These are phyloP conservation scores for Cephus pygmeus DNA, from an alignment of 2,888 invertebrate species.

Conservation along the genomic window DNA sequence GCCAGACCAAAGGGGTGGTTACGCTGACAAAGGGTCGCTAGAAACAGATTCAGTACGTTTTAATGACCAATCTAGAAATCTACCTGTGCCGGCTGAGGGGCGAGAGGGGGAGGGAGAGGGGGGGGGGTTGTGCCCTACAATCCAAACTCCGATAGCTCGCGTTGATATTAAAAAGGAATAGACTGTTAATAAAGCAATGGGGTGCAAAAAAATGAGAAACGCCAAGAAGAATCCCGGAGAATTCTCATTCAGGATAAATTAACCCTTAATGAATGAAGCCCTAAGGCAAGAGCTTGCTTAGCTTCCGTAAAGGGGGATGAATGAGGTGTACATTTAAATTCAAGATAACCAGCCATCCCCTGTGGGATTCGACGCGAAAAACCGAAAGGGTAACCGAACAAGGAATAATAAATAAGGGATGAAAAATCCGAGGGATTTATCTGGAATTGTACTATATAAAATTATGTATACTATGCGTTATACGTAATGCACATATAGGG, in stretches of 20 bases:
- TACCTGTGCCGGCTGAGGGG: conserved; percentile 15
- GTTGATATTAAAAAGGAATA: conserved; percentile 8
- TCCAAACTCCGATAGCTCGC: conserved; percentile 28
- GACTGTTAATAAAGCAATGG: conserved; percentile 32
- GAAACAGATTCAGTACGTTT: conserved; percentile 45
- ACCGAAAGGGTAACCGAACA: conserved; percentile 8
- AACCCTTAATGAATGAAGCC: too few species aligned
- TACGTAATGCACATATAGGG: too few species aligned
- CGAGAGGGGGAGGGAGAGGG: not conserved
- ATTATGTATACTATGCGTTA: not conserved
- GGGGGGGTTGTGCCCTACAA: conserved; percentile 42
- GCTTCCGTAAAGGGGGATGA: too few species aligned
- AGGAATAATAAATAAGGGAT: not conserved
- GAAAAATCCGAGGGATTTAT: not conserved
- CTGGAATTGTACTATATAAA: conserved; percentile 25
- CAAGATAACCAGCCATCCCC: too few species aligned
- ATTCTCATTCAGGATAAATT: too few species aligned
- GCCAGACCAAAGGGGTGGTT: too few species aligned
- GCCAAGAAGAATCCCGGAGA: too few species aligned
- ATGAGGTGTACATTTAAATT: too few species aligned
- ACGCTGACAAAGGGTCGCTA: too few species aligned
- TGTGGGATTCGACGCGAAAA: too few species aligned
- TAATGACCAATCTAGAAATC: conserved; percentile 45
- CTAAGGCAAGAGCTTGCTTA: too few species aligned
- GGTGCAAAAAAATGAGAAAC: conserved; percentile 21